Evolutionary conservation across 2,113 vertebrate species (phyloP), one percentile per base, ranked within the genome.

Genomic region (Salvator merianae): DNA sequence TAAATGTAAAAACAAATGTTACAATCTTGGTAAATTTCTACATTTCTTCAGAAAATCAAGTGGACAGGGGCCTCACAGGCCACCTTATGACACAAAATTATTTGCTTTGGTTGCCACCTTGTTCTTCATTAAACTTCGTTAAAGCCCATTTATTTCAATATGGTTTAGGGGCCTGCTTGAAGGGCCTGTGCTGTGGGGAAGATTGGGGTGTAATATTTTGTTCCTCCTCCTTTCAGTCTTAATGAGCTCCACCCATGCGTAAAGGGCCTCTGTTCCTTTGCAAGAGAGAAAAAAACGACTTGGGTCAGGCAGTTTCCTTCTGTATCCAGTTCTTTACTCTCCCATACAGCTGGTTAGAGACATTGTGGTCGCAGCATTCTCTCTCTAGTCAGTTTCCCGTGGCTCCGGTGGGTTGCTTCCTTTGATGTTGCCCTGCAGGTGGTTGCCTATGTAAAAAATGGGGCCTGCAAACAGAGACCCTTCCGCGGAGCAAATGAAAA

Each of bases 371-470:
- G 87, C 86, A 63, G 83, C 1, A 0, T 40, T 84, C 86, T 59
- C 89, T 91, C 88, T 87, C 84, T 93, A 88, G 91, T 71, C 89
- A 85, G 90, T 75, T 90, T 93, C 91, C 92, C 86, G 86, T 84
- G 89, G 92, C 88, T 90, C 62, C 91, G 63, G 91, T 78, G 85
- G 94, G 93, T 79, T 85, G 84, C 70, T 87, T 88, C 79, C 91
- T 93, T 93, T 94, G 92, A 94, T 91, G 91, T 79, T 18, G 78
- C 86, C 62, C 91, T 77, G 77, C 82, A 91, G 90, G 93, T 90
- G 88, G 89, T 80, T 90, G 91, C 88, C 1, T 7, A 83, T 73
- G 70, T 81, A 81, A 87, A 90, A 79, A 2, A 74, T 0, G 1
- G 81, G 84, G 79, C 77, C 88, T 72, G 86, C 87, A 90, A 92